A percentile compares a stretch with the other conserved stretches of the same genome.
Evolutionary conservation across 2,113 vertebrate genomes (phyloP).

Genomic region (Triplophysa rosa): DNA sequence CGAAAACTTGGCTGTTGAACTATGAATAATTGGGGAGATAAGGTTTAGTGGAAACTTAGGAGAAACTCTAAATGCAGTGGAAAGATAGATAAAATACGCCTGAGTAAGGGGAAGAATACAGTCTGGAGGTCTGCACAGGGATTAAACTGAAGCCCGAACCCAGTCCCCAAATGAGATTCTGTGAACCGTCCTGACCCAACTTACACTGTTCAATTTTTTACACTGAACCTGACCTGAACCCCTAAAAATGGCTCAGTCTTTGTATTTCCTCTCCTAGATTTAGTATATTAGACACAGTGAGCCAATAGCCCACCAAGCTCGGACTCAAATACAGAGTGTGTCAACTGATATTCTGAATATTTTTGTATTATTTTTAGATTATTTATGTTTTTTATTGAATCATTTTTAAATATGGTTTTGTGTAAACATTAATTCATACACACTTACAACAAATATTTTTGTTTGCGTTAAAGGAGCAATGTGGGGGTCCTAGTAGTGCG

Average conservation of each 20-base stretch:
- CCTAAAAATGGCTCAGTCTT: too few species aligned
- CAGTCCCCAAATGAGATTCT: neutral
- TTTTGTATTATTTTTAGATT: neutral
- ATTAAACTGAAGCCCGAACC: neutral
- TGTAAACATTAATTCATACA: too few species aligned
- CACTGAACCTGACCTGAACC: neutral
- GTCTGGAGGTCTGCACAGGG: neutral
- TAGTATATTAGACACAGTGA: neutral
- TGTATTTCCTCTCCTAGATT: neutral
- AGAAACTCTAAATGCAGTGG: constrained; percentile 22
- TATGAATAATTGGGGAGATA: constrained; percentile 23
- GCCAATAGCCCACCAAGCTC: neutral
- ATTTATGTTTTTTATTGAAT: too few species aligned
- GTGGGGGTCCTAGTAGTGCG: too few species aligned
- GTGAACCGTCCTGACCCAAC: neutral
- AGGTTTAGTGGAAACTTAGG: constrained; percentile 24
- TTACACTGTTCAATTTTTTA: neutral
- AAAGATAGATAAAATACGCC: constrained; percentile 10
- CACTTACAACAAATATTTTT: too few species aligned
- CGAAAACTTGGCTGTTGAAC: constrained; percentile 19
- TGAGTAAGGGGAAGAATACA: constrained; percentile 3
- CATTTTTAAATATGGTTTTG: too few species aligned
- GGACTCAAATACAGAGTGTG: too few species aligned
- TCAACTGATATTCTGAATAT: too few species aligned
- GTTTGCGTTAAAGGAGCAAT: too few species aligned